phyloP scores from a whole-genome alignment of 2,888 invertebrate genomes.

The Hylaea fasciaria region DNA sequence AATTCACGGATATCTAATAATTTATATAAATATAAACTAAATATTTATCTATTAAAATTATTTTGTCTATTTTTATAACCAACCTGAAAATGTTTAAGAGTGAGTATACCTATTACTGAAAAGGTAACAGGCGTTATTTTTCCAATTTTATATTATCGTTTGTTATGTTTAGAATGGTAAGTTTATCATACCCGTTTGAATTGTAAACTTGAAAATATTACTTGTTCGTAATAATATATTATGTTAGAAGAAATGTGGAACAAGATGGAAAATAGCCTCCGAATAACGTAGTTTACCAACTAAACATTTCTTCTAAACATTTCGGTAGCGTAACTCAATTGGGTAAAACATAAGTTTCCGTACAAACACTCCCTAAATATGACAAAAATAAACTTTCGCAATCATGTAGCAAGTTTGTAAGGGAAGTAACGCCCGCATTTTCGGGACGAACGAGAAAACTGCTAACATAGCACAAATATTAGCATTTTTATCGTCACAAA shows the following conservation, averaged over 20 bases:
- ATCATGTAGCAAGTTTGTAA: slow-evolving; percentile 44
- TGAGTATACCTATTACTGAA: no score
- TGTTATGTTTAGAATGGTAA: no score
- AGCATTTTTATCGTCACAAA: slow-evolving; percentile 57
- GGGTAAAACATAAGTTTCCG: slow-evolving; percentile 43
- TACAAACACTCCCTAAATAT: slow-evolving; percentile 46
- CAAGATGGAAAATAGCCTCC: slow-evolving; percentile 16
- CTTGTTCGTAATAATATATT: no score
- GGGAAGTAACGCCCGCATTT: slow-evolving; percentile 37
- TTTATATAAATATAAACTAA: no score
- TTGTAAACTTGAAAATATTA: no score
- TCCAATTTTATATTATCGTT: no score
- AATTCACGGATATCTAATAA: no score
- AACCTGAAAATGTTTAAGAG: no score
- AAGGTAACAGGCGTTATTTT: no score
- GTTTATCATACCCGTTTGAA: no score
- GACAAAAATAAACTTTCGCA: slow-evolving; percentile 43
- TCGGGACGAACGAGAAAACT: slow-evolving; percentile 42
- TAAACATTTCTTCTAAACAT: slow-evolving; percentile 40
- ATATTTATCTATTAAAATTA: no score
- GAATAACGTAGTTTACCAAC: slow-evolving; percentile 23
- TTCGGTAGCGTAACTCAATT: slow-evolving; percentile 42
- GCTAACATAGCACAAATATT: slow-evolving; percentile 50
- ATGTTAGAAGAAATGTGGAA: slow-evolving; percentile 6
- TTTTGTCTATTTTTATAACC: no score